phyloP scores from a whole-genome alignment of 2,797 vertebrate species.

The Eremophila alpestris region DNA sequence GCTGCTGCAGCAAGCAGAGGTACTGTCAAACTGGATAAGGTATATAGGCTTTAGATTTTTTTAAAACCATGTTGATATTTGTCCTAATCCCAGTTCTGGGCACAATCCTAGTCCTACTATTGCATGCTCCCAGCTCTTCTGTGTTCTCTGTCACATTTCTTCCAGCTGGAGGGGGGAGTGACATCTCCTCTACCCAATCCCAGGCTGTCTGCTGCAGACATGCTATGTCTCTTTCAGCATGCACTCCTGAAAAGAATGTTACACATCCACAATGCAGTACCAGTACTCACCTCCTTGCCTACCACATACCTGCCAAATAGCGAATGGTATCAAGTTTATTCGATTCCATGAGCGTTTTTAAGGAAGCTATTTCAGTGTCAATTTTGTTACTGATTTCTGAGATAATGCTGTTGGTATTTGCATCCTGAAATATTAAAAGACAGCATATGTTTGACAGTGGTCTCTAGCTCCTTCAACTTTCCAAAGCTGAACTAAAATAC shows the following conservation, averaged over 20 bases:
- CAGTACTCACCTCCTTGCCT: not conserved
- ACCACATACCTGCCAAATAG: slow-evolving; percentile 89
- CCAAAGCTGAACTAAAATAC: not conserved
- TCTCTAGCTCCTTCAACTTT: not conserved
- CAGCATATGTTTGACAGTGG: not conserved
- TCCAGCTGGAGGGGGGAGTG: not conserved
- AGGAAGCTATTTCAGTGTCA: slow-evolving; percentile 92
- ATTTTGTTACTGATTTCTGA: slow-evolving; percentile 93
- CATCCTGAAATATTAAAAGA: slow-evolving; percentile 80
- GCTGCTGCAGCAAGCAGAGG: not conserved
- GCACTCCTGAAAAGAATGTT: not conserved
- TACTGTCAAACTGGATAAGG: not conserved
- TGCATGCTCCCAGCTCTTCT: not conserved
- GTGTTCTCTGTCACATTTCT: not conserved
- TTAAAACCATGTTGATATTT: not conserved
- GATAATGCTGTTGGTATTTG: slow-evolving; percentile 83
- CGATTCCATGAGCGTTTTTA: slow-evolving; percentile 94
- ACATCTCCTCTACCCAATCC: not conserved
- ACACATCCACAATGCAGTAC: not conserved
- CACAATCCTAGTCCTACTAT: not conserved
- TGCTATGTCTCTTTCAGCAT: not conserved
- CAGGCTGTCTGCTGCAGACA: not conserved
- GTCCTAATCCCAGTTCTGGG: not conserved
- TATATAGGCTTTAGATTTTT: not conserved
- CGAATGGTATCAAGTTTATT: slow-evolving; percentile 92